These are phyloP conservation scores for Todiramphus saurophagus DNA, from an alignment of 2,113 vertebrate species.

Conservation along the genomic window DNA sequence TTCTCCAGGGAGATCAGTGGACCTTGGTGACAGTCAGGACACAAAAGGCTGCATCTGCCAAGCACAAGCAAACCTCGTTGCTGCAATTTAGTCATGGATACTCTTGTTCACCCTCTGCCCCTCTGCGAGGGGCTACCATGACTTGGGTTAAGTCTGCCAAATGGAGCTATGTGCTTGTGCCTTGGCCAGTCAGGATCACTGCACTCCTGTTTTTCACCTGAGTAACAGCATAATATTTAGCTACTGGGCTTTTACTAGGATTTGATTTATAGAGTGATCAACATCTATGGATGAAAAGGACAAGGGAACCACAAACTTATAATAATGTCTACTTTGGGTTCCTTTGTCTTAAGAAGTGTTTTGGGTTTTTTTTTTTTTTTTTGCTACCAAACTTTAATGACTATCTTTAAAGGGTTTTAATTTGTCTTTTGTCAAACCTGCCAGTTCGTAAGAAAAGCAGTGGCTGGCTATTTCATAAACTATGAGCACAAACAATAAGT, in stretches of 20 bases:
- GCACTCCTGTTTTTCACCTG: neutral
- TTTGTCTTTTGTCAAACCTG: neutral
- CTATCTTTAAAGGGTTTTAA: neutral
- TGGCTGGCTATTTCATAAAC: constrained; percentile 1
- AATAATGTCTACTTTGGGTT: neutral
- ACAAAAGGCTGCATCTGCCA: neutral
- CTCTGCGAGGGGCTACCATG: neutral
- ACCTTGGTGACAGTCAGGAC: neutral
- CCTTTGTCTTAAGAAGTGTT: neutral
- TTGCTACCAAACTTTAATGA: neutral
- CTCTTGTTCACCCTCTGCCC: neutral
- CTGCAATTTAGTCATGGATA: neutral
- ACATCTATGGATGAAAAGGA: neutral
- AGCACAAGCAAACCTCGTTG: neutral
- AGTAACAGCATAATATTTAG: neutral
- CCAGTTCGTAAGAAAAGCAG: neutral
- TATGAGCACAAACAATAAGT: constrained; percentile 58
- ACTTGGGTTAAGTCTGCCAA: neutral
- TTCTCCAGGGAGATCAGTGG: neutral
- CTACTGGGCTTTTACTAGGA: neutral
- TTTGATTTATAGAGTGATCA: neutral
- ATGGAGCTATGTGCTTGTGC: neutral
- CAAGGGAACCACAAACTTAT: neutral
- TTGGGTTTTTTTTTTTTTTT: neutral
- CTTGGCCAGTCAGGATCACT: neutral